phyloP scores from a whole-genome alignment of 1,140 invertebrate genomes.

The Drosophila sp. region DNA sequence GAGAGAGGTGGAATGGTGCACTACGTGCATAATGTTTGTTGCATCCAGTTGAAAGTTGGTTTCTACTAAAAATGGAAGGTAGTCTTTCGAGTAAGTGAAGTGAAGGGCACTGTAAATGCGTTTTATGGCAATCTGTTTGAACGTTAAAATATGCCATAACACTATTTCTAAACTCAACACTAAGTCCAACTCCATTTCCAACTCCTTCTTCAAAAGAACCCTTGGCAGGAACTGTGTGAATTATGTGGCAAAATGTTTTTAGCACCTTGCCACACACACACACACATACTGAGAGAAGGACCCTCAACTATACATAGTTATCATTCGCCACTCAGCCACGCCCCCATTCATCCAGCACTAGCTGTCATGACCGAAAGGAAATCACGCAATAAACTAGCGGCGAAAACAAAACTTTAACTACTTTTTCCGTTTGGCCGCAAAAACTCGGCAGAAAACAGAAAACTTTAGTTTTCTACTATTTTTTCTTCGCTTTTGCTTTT shows the following conservation, averaged over 20 bases:
- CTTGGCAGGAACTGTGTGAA: conserved; percentile 64
- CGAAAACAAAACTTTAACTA: conserved; percentile 82
- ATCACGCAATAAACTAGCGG: conserved; percentile 79
- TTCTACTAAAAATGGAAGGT: conserved; percentile 16
- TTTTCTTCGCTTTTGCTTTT: not conserved
- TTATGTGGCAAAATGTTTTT: conserved; percentile 69
- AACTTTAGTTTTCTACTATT: conserved; percentile 38
- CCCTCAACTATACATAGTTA: conserved; percentile 21
- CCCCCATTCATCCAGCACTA: conserved; percentile 13
- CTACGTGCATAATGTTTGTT: conserved; percentile 61
- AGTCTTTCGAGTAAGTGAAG: conserved; percentile 24
- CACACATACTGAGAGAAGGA: not conserved
- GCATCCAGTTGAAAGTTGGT: conserved; percentile 19
- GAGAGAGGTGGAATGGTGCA: not conserved
- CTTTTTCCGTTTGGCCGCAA: conserved; percentile 77
- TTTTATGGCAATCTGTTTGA: conserved; percentile 3
- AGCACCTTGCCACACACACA: conserved; percentile 31
- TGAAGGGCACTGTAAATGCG: conserved; percentile 2
- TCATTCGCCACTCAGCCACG: conserved; percentile 34
- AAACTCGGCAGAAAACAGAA: conserved; percentile 61
- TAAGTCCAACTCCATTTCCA: conserved; percentile 27
- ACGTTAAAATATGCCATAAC: conserved; percentile 8
- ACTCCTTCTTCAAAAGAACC: not conserved
- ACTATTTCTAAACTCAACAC: conserved; percentile 46
- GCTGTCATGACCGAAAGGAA: conserved; percentile 71